Evolutionary conservation across 1,140 invertebrate genomes (phyloP).

Genomic region (Apolygus lucorum): DNA sequence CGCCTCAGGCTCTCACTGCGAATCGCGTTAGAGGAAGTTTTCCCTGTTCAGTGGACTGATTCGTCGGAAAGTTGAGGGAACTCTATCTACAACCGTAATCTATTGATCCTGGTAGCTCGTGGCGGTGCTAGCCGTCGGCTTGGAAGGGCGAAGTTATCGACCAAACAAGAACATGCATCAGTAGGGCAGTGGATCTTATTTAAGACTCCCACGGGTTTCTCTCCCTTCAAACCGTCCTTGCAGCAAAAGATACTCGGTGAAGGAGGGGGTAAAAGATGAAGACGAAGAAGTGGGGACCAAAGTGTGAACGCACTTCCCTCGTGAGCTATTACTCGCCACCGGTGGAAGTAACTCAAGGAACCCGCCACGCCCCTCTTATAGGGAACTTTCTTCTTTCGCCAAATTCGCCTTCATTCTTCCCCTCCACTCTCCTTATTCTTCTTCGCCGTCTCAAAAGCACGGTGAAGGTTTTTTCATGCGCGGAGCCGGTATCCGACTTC

Average conservation of each 20-base stretch:
- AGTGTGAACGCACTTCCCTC: neutral
- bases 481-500: too few relatives aligned
- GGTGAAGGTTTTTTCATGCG: too few relatives aligned
- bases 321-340: neutral
- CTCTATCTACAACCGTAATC: neutral
- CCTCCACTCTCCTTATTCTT: neutral
- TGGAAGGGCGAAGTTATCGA: neutral
- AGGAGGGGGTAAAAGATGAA: too few relatives aligned
- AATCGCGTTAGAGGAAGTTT: too few relatives aligned
- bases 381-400: neutral
- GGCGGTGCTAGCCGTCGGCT: neutral
- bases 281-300: neutral
- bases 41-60: too few relatives aligned
- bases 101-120: neutral
- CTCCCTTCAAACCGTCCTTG: neutral
- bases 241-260: too few relatives aligned
- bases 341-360: neutral
- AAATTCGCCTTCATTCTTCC: neutral
- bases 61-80: too few relatives aligned
- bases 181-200: neutral
- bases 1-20: too few relatives aligned
- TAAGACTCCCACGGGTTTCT: neutral
- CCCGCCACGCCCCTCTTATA: neutral
- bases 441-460: too few relatives aligned
- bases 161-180: conserved; percentile 1